Base-by-base conservation (phyloP, 2,113 vertebrate species). In the Mormyrus lacerda region DNA sequence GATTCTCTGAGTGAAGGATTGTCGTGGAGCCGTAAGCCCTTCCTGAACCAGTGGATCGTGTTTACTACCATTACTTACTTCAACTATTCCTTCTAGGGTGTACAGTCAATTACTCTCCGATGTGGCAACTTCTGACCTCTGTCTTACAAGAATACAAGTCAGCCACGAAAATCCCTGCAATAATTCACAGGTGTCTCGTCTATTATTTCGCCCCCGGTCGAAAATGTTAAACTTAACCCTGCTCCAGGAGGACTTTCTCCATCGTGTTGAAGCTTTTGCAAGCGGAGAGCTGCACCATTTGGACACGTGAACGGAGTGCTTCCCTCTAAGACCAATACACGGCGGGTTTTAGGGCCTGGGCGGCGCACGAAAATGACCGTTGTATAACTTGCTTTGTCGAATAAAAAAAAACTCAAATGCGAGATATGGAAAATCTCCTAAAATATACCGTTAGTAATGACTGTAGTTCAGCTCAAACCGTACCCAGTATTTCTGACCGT, bases 21-120 rank as follows among this genome's bases (percentile, higher is more conserved):
- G 96, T 99, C 98, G 95, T 99, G 98, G 91, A 99, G 98, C 94
- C 98, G 95, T 92, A 99, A 97, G 93, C 98, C 98, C 96, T 99
- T 99, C 94, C 98, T 97, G 96, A 99, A 99, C 98, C 98, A 99
- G 95, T 99, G 98, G 92, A 99, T 96, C 24, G 98, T 98, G 92
- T 99, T 98, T 93, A 97, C 96, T 92, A 97, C 97, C 98, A 99
- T 98, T 89, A 95, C 96, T 96, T 92, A 91, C 45, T 35, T 11
- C 35, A 44, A 65, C 84, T 42, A 13, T 88, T 50, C 55, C 88
- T 58, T 24, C 44, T 45, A 82, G 61, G 17, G 61, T 89, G 5
- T 53, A 85, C 48, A 87, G 69, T 58, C 19, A 51, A 31, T 21
- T 87, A 15, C 13, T 39, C 27, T 69, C 24, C 15, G 47, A 45